These are phyloP conservation scores for Pangasius macronema DNA, from an alignment of 2,797 vertebrate species.

Conservation along the genomic window DNA sequence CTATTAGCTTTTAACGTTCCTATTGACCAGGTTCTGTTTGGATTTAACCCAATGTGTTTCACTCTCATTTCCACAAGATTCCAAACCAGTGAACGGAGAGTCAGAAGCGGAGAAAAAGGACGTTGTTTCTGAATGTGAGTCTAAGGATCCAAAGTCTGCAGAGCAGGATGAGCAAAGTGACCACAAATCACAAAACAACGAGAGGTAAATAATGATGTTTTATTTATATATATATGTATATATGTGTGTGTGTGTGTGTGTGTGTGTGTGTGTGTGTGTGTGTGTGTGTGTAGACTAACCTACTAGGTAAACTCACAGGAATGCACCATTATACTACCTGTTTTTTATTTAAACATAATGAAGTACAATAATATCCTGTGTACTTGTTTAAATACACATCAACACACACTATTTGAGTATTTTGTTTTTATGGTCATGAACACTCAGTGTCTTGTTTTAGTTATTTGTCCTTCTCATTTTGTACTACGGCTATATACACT, in stretches of 20 bases:
- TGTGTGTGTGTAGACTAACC: neutral
- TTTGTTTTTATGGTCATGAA: neutral
- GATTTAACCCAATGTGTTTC: neutral
- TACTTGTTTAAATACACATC: neutral
- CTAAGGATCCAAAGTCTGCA: constrained; percentile 66
- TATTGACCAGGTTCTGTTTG: neutral
- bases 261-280: too few relatives aligned
- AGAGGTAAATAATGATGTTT: constrained; percentile 63
- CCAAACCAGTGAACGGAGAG: constrained; percentile 88
- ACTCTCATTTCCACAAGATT: constrained; percentile 64
- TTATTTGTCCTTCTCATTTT: neutral
- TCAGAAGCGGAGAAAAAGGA: constrained; percentile 78
- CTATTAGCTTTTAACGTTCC: neutral
- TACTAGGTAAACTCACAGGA: neutral
- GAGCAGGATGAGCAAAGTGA: constrained; percentile 66
- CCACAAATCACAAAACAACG: constrained; percentile 67
- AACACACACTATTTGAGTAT: neutral
- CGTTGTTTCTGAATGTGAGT: constrained; percentile 66
- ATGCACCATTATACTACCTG: neutral
- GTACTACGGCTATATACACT: neutral
- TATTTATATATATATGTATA: neutral
- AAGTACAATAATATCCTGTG: too few relatives aligned
- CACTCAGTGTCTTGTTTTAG: neutral
- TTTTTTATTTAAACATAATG: neutral
- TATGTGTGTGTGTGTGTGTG: too few relatives aligned